phyloP scores from a whole-genome alignment of 2,888 invertebrate species.

The Abscondita cerata region DNA sequence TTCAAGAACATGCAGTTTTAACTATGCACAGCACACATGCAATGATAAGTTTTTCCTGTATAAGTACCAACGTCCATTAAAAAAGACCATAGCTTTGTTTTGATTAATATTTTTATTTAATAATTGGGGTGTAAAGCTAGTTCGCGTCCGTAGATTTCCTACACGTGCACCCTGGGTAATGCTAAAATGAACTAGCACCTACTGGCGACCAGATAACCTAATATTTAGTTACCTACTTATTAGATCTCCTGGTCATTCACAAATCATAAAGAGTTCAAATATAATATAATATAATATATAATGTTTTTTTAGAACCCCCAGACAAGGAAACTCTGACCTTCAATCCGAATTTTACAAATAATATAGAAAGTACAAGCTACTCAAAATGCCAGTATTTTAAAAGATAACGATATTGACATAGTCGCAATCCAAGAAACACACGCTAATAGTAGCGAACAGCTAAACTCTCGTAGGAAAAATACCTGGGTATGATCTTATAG shows the following conservation, averaged over 20 bases:
- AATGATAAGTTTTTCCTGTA: too few relatives aligned
- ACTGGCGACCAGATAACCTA: neutral
- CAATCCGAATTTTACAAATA: neutral
- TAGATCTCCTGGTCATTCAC: neutral
- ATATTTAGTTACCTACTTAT: too few relatives aligned
- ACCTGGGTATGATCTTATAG: neutral
- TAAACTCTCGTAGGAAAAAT: neutral
- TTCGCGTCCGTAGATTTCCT: neutral
- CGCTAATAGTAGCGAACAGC: neutral
- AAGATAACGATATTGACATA: neutral
- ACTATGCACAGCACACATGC: too few relatives aligned
- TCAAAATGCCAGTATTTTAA: neutral
- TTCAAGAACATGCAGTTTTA: too few relatives aligned
- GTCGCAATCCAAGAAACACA: neutral
- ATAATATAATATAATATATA: too few relatives aligned
- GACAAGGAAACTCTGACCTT: too few relatives aligned
- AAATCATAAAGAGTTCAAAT: neutral
- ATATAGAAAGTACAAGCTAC: neutral
- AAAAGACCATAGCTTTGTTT: neutral
- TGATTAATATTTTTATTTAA: neutral
- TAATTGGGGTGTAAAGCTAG: neutral
- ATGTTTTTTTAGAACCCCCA: too few relatives aligned
- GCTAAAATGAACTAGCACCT: neutral
- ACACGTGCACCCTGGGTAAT: neutral
- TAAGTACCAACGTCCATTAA: too few relatives aligned